Evolutionary conservation across 2,113 vertebrate species (phyloP).

Genomic region (Piprites chloris): DNA sequence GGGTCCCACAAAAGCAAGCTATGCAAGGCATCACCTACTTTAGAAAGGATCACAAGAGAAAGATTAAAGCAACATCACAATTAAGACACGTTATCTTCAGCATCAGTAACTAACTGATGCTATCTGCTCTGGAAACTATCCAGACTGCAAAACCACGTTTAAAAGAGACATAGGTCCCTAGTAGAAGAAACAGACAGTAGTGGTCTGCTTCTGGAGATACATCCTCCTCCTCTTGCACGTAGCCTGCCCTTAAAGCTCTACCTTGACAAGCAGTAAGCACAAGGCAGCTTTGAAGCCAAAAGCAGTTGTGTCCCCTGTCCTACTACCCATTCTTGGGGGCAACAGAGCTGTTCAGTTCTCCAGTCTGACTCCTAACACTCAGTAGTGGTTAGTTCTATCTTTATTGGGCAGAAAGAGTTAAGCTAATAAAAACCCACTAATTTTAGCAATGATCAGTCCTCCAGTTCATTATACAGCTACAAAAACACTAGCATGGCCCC

Average conservation of each 20-base stretch:
- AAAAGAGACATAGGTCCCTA: background rate
- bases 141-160: background rate
- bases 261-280: background rate
- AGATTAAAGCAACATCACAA: background rate
- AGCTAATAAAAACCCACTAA: background rate
- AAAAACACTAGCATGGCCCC: rapidly evolving
- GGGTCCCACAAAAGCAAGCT: background rate
- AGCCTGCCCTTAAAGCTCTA: background rate
- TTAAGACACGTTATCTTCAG: background rate
- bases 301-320: background rate
- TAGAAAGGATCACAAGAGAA: background rate
- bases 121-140: background rate
- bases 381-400: background rate
- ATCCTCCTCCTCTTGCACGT: background rate
- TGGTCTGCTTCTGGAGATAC: background rate
- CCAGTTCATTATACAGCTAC: background rate
- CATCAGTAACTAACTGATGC: background rate
- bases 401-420: background rate
- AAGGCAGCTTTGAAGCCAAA: background rate
- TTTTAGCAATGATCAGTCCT: background rate
- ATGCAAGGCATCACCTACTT: background rate
- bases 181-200: background rate
- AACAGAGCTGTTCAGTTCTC: background rate
- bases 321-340: background rate
- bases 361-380: background rate